Evolutionary conservation across 2,888 invertebrate genomes (phyloP).

Genomic region (Nymphalis urticae): DNA sequence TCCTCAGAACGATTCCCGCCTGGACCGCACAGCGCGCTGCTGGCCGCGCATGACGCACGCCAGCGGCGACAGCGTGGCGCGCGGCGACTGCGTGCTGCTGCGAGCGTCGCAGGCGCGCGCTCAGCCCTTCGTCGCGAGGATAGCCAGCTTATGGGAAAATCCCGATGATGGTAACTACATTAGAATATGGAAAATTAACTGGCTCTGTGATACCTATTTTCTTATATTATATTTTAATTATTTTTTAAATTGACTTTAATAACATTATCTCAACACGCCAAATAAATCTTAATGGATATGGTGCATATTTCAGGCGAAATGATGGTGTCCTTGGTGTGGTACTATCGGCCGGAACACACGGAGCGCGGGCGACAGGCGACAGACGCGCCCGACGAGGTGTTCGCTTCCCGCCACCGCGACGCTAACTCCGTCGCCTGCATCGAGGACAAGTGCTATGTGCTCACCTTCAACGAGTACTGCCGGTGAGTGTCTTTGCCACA

Average conservation of each 20-base stretch:
- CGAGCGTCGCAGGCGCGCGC: conserved; percentile 92
- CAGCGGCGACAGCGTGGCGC: conserved; percentile 92
- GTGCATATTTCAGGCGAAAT: conserved; percentile 88
- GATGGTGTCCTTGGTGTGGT: conserved; percentile 98
- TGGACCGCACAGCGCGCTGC: conserved; percentile 88
- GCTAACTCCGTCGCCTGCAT: conserved; percentile 98
- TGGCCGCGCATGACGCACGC: conserved; percentile 94
- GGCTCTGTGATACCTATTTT: no score
- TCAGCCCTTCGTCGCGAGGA: conserved; percentile 95
- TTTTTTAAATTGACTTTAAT: no score
- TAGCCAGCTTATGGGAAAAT: conserved; percentile 97
- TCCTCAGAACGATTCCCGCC: conserved; percentile 66
- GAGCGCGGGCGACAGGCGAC: conserved; percentile 91
- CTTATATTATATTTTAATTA: no score
- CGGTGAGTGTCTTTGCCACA: conserved; percentile 82
- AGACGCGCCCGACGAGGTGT: conserved; percentile 95
- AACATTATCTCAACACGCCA: no score
- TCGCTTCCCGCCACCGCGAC: conserved; percentile 97
- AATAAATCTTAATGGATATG: no score
- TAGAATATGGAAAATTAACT: background rate
- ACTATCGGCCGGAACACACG: conserved; percentile 98
- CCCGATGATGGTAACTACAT: conserved; percentile 89
- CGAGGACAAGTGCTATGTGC: conserved; percentile 98
- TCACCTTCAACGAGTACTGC: conserved; percentile 98
- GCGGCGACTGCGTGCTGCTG: conserved; percentile 94